Conservation (phyloP, 2,888 invertebrate species). For the Caenorhabditis sp. region DNA sequence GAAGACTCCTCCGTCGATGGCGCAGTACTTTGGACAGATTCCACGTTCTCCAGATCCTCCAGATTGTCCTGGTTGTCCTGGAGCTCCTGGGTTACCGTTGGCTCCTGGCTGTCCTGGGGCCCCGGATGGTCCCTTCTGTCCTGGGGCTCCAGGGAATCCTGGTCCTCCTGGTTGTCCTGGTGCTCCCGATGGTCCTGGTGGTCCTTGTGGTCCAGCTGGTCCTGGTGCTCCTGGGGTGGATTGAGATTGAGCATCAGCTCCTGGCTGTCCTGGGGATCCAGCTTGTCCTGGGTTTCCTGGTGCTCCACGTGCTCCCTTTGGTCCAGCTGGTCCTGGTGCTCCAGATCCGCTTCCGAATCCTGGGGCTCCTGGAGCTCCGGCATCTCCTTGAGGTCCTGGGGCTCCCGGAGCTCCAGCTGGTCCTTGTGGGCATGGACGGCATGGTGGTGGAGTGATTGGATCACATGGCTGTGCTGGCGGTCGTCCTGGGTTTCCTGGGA, state of each 20-base stretch:
- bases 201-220: constrained; percentile 68
- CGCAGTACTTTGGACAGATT: constrained; percentile 81
- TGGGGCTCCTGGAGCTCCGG: constrained; percentile 74
- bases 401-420: constrained; percentile 74
- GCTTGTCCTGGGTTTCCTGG: constrained; percentile 69
- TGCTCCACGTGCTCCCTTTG: constrained; percentile 67
- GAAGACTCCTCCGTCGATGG: constrained; percentile 81
- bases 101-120: constrained; percentile 69
- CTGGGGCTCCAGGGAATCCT: constrained; percentile 67
- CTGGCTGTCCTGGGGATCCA: constrained; percentile 75
- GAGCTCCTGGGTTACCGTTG: constrained; percentile 66
- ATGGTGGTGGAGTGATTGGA: constrained; percentile 72
- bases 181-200: constrained; percentile 68
- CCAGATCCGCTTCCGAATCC: constrained; percentile 69
- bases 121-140: constrained; percentile 72
- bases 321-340: constrained; percentile 71
- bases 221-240: constrained; percentile 74
- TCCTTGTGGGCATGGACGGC: constrained; percentile 74
- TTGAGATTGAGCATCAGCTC: constrained; percentile 61
- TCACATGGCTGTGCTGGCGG: constrained; percentile 68
- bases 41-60: constrained; percentile 77
- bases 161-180: constrained; percentile 64
- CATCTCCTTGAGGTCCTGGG: constrained; percentile 71
- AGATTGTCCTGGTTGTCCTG: constrained; percentile 73
- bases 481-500: constrained; percentile 72